phyloP scores from a whole-genome alignment of 2,113 vertebrate genomes.

The Scopus umbretta region DNA sequence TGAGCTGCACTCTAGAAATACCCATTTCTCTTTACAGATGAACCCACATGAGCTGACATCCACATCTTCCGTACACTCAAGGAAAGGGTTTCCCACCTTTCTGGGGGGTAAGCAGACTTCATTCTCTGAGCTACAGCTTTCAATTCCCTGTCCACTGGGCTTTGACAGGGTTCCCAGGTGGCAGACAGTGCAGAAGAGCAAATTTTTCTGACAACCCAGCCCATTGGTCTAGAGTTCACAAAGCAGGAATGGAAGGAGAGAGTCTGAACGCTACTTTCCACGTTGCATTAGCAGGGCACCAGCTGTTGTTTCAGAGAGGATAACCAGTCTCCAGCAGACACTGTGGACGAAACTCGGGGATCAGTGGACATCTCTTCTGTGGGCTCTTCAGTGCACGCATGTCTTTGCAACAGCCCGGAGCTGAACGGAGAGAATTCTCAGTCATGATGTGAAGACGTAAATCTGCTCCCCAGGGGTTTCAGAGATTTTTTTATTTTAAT shows the following conservation, averaged over 20 bases:
- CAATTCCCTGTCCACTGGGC: neutral
- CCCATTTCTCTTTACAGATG: neutral
- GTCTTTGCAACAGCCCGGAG: neutral
- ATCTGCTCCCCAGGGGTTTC: neutral
- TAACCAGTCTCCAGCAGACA: neutral
- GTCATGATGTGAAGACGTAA: neutral
- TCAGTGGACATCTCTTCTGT: neutral
- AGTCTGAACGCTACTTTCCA: neutral
- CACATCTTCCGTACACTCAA: neutral
- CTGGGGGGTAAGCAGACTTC: neutral
- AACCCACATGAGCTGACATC: fast-evolving
- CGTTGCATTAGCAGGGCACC: neutral
- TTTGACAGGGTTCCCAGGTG: neutral
- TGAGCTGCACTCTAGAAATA: neutral
- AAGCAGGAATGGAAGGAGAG: neutral
- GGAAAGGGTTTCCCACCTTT: neutral
- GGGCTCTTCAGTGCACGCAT: neutral
- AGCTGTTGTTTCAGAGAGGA: neutral
- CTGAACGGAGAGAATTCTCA: neutral
- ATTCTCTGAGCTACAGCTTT: neutral
- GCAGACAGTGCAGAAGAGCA: neutral
- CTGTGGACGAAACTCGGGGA: neutral
- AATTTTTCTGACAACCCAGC: neutral
- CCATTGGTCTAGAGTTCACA: neutral
- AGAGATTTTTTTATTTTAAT: neutral